Conservation (phyloP, 2,113 vertebrate genomes). For the Tragelaphus imberbis region DNA sequence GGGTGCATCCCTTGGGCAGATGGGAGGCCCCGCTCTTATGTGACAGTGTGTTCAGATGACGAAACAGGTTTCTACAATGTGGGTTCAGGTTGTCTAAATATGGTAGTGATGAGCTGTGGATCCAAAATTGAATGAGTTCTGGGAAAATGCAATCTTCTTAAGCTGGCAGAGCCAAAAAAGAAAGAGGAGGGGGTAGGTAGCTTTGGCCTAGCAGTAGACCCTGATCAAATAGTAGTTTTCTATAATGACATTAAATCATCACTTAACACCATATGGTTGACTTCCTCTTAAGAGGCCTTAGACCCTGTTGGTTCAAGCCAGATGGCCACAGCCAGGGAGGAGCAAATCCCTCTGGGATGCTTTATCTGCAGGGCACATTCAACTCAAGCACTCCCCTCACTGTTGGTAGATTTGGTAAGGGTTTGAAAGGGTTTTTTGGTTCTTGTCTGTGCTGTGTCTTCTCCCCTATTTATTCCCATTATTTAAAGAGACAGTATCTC, state of each 20-base stretch:
- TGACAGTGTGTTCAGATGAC: neutral
- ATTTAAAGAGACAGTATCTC: neutral
- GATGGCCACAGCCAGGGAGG: neutral
- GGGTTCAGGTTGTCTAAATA: neutral
- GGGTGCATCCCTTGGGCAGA: neutral
- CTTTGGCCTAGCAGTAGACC: neutral
- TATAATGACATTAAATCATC: neutral
- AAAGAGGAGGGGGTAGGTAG: neutral
- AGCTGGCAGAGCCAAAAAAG: neutral
- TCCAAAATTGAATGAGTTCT: neutral
- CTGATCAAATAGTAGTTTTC: neutral
- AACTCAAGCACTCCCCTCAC: neutral
- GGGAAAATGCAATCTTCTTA: neutral
- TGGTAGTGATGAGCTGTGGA: neutral
- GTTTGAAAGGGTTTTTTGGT: neutral
- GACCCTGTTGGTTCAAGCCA: neutral
- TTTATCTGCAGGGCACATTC: neutral
- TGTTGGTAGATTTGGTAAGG: neutral
- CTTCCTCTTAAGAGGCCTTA: neutral
- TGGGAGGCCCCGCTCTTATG: neutral
- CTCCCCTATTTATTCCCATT: neutral
- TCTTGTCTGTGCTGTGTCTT: neutral
- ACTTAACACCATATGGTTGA: neutral
- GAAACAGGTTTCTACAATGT: neutral
- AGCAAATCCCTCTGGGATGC: neutral